A percentile compares a stretch with the other conserved stretches of the same genome.
Evolutionary conservation across 2,113 vertebrate species (phyloP).

Genomic region (Cichladusa arquata): DNA sequence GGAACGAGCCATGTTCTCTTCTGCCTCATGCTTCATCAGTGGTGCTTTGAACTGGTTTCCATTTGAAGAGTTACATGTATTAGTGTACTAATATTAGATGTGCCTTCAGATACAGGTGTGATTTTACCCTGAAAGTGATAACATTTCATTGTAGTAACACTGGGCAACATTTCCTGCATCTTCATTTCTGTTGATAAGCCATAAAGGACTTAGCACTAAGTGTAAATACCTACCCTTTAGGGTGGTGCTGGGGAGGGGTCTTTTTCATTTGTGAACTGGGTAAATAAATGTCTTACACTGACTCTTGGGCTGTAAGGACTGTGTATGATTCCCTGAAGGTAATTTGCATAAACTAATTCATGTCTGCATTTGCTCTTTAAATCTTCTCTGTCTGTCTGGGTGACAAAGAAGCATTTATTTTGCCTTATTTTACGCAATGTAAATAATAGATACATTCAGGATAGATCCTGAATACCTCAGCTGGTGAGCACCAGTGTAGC

Average conservation of each 20-base stretch:
- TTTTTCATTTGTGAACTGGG: background rate
- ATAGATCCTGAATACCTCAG: background rate
- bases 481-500: background rate
- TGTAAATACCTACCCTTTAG: background rate
- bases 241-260: background rate
- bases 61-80: background rate
- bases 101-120: background rate
- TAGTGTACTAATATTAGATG: background rate
- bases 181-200: background rate
- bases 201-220: background rate
- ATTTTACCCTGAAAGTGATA: background rate
- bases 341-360: background rate
- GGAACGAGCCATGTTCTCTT: background rate
- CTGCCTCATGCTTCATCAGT: background rate
- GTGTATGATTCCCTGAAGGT: background rate
- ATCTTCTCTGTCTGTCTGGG: background rate
- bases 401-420: slow-evolving; percentile 2
- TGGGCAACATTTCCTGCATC: background rate
- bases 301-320: background rate
- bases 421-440: background rate
- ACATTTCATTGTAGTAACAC: background rate
- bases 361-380: background rate
- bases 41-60: background rate
- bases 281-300: background rate
- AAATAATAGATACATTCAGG: background rate